A percentile compares a stretch with the other conserved stretches of the same genome.
Evolutionary conservation across 2,888 invertebrate genomes (phyloP).

Genomic region (Sepioteuthis lessoniana): DNA sequence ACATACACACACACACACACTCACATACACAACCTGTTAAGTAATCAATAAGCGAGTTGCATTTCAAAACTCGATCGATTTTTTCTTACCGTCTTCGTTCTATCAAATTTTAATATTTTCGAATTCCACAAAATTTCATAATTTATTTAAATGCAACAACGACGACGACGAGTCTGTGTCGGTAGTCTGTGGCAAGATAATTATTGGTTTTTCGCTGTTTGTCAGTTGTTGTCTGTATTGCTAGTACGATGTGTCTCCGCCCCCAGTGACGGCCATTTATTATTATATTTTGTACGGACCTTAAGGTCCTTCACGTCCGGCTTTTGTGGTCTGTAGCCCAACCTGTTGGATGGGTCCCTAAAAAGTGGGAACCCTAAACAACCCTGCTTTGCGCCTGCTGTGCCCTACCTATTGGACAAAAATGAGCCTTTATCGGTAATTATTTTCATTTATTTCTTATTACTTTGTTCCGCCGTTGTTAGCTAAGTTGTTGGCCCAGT

Average conservation of each 20-base stretch:
- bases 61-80: slow-evolving; percentile 42
- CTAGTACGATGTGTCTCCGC: slow-evolving; percentile 42
- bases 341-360: slow-evolving; percentile 46
- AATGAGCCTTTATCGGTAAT: slow-evolving; percentile 45
- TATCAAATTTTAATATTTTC: slow-evolving; percentile 46
- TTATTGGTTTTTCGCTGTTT: slow-evolving; percentile 47
- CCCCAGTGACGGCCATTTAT: slow-evolving; percentile 44
- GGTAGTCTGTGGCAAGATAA: slow-evolving; percentile 42
- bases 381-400: slow-evolving; percentile 23
- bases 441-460: neutral
- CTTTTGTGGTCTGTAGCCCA: slow-evolving; percentile 40
- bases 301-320: slow-evolving; percentile 45
- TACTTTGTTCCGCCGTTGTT: neutral
- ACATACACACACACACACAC: neutral
- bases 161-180: slow-evolving; percentile 25
- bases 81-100: neutral
- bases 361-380: slow-evolving; percentile 35
- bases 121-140: slow-evolving; percentile 46
- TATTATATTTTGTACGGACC: slow-evolving; percentile 42
- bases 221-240: slow-evolving; percentile 13
- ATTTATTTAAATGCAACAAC: slow-evolving; percentile 46
- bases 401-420: slow-evolving; percentile 35
- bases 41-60: slow-evolving; percentile 24
- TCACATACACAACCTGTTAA: slow-evolving; percentile 33
- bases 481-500: slow-evolving; percentile 37